A percentile compares a stretch with the other conserved stretches of the same genome.
Evolutionary conservation across 2,113 vertebrate genomes (phyloP).

Genomic region (Oncorhynchus keta): DNA sequence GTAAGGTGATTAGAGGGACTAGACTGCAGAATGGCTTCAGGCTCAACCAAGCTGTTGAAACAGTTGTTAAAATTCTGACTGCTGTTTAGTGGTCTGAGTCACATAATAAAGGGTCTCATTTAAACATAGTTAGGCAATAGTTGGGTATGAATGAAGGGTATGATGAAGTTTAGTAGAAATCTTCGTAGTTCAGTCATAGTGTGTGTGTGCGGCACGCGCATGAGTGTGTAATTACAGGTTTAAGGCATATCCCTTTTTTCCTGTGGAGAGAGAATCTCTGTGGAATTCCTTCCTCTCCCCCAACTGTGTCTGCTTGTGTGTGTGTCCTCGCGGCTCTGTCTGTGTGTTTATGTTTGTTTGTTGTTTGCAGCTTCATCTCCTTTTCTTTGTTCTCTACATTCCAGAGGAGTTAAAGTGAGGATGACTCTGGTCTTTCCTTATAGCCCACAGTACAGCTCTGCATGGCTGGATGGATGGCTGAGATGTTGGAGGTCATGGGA

Average conservation of each 20-base stretch:
- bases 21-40: too few species aligned
- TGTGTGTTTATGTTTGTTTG: not conserved
- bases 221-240: not conserved
- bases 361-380: not conserved
- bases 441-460: not conserved
- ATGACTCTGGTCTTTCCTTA: not conserved
- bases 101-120: too few species aligned
- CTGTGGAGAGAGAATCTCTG: not conserved
- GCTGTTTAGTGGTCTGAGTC: too few species aligned
- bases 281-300: constrained; percentile 40
- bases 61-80: too few species aligned
- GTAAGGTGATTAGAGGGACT: not conserved
- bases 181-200: not conserved
- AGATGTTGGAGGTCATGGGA: too few species aligned
- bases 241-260: not conserved
- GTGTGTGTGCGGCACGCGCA: not conserved
- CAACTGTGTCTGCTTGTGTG: not conserved
- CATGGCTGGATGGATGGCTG: too few species aligned
- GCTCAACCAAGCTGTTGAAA: too few species aligned
- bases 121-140: not conserved
- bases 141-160: too few species aligned
- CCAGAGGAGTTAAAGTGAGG: not conserved
- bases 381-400: not conserved
- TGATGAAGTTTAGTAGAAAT: not conserved
- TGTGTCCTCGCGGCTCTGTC: too few species aligned